Evolutionary conservation across 2,113 vertebrate genomes (phyloP), one percentile per base, ranked within the genome.

Genomic region (Isichthys henryi): DNA sequence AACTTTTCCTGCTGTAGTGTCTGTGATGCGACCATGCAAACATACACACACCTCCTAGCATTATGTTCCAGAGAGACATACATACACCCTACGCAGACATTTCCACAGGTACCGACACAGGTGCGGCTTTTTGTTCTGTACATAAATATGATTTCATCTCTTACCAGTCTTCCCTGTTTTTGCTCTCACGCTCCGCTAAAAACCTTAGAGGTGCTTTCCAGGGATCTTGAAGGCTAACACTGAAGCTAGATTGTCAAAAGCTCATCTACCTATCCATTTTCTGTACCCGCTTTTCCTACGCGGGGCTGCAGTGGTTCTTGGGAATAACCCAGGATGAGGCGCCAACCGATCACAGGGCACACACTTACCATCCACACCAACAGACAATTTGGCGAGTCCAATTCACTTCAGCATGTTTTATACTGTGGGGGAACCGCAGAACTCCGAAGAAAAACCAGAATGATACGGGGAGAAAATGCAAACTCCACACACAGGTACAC

Each of bases 1-100:
- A 96, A 94, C 23, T 94, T 96, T 89, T 96, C 94, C 92, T 96
- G 96, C 91, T 96, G 94, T 17, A 95, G 88, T 27, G 58, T 90
- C 96, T 96, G 91, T 90, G 50, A 92, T 46, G 86, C 86, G 89
- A 9, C 45, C 56, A 45, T 23, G 17, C 84, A 53, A 21, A 43
- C 66, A 77, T 48, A 88, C 21, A 89, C 5, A 85, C 27, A 77
- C 31, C 15, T 43, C 13, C 1, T 8, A 43, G 74, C 35, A 19
- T 43, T 35, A 19, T 7, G 2, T 19, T 43, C 31, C 74, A 39
- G 35, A 5, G 13, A 35, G 13, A 49, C 17, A 39, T 7, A 89
- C 74, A 85, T 58, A 88, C 58, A 50, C 70, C 90, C 19, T 46
- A 23, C 0, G 10, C 31, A 21, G 77, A 6, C 77, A n/a, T 7